Percentiles rank a stretch among this genome's conserved stretches.
These are phyloP conservation scores for Pachyramphus minor DNA, from an alignment of 2,113 vertebrate genomes.

Conservation along the genomic window DNA sequence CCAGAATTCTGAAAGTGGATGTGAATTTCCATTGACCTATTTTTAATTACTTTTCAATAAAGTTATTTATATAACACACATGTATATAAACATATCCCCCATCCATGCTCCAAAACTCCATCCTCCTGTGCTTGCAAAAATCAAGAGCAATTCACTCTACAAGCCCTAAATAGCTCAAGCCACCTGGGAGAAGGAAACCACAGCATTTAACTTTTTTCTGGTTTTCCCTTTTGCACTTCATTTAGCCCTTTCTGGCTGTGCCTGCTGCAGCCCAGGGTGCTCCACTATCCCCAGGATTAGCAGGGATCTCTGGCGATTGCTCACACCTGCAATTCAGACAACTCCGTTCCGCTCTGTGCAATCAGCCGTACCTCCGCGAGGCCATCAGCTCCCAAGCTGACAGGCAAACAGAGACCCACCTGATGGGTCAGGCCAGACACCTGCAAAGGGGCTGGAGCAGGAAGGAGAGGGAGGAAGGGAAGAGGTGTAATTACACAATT, in stretches of 20 bases:
- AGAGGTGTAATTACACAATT: slow-evolving; percentile 57
- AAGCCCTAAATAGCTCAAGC: neutral
- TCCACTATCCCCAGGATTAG: slow-evolving; percentile 83
- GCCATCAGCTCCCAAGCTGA: slow-evolving; percentile 83
- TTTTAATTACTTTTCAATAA: neutral
- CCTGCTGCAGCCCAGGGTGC: slow-evolving; percentile 59
- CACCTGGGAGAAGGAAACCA: neutral
- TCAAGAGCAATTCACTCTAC: neutral
- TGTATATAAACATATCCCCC: neutral
- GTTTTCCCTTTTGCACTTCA: slow-evolving; percentile 13
- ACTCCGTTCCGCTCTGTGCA: slow-evolving; percentile 80
- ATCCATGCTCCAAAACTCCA: neutral
- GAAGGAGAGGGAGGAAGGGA: neutral
- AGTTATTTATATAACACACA: neutral
- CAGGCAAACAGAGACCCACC: slow-evolving; percentile 87
- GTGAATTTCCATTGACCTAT: neutral
- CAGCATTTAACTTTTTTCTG: neutral
- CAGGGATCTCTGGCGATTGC: slow-evolving; percentile 83
- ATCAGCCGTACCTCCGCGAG: slow-evolving; percentile 85
- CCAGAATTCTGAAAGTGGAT: neutral
- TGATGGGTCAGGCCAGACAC: slow-evolving; percentile 78
- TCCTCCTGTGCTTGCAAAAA: neutral
- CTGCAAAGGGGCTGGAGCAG: slow-evolving; percentile 52
- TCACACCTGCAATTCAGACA: slow-evolving; percentile 85
- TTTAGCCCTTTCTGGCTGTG: slow-evolving; percentile 45